Percentiles rank a stretch among this genome's conserved stretches.
phyloP scores from a whole-genome alignment of 1,140 invertebrate genomes.

The Penaeus japonicus region DNA sequence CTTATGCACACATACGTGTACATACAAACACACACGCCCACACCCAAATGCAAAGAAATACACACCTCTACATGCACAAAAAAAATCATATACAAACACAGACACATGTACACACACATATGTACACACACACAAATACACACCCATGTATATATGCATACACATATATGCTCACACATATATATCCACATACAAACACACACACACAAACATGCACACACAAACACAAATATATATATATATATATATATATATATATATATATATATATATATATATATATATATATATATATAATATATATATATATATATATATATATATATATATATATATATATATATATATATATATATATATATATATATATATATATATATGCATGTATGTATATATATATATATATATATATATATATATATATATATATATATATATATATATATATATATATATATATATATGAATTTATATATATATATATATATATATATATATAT shows the following conservation, averaged over 20 bases:
- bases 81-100: too few relatives aligned
- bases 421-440: too few relatives aligned
- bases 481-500: background rate
- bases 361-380: background rate
- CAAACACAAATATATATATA: too few relatives aligned
- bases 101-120: too few relatives aligned
- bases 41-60: too few relatives aligned
- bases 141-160: too few relatives aligned
- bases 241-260: background rate
- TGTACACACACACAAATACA: too few relatives aligned
- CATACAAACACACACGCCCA: too few relatives aligned
- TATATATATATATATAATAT: background rate
- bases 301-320: background rate
- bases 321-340: background rate
- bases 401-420: too few relatives aligned
- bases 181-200: background rate
- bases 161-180: background rate
- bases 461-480: background rate
- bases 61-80: background rate
- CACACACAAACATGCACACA: background rate
- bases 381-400: background rate
- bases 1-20: background rate
- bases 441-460: background rate
- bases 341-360: background rate
- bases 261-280: background rate